Percentiles rank a stretch among this genome's conserved stretches.
These are phyloP conservation scores for Pyrrhosoma nymphula DNA, from an alignment of 2,888 invertebrate species.

Conservation along the genomic window DNA sequence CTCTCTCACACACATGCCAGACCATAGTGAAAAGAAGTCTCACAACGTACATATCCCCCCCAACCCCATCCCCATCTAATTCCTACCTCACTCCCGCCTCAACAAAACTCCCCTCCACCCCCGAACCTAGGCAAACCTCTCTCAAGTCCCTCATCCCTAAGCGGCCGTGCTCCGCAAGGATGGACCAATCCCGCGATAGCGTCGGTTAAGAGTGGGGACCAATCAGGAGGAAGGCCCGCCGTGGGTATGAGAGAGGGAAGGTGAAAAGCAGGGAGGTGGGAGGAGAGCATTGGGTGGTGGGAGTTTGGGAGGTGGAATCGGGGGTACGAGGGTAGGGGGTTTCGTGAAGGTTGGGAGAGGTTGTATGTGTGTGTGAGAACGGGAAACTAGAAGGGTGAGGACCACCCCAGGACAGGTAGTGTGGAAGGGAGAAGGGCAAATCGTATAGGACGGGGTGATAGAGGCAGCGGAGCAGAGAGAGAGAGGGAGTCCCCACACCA, in stretches of 20 bases:
- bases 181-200: constrained; percentile 61
- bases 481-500: background rate
- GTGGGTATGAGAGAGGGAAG: background rate
- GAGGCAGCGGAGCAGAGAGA: background rate
- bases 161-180: constrained; percentile 17
- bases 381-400: background rate
- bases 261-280: constrained; percentile 58
- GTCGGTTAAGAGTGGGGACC: constrained; percentile 69
- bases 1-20: background rate
- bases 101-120: background rate
- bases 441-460: background rate
- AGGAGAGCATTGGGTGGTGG: constrained; percentile 27
- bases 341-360: background rate
- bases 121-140: constrained; percentile 6
- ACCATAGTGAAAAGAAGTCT: background rate
- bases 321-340: background rate
- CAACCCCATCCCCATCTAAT: constrained; percentile 61
- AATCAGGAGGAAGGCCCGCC: constrained; percentile 68
- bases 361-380: background rate
- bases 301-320: background rate
- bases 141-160: background rate
- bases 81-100: background rate
- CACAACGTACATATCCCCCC: background rate
- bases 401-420: too few relatives aligned
- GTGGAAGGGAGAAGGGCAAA: too few relatives aligned